Conservation (phyloP, 1,140 invertebrate genomes). For the Sogatella furcifera region DNA sequence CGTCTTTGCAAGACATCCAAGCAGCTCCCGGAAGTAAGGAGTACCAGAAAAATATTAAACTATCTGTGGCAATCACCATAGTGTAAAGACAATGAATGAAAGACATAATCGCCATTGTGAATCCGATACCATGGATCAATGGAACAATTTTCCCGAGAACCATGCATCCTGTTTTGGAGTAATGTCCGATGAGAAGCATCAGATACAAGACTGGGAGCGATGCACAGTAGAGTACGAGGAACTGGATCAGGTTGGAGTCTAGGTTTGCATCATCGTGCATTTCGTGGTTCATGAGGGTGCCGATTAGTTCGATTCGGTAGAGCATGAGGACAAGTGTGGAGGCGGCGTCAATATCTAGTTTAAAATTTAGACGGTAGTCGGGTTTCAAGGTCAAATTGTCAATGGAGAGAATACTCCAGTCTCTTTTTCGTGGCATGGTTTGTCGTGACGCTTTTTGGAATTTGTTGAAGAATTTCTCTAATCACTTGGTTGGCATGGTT, state of each 20-base stretch:
- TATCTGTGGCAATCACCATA: not conserved
- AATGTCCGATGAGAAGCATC: not conserved
- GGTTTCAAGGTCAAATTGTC: too few relatives aligned
- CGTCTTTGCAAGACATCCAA: not conserved
- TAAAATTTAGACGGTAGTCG: too few relatives aligned
- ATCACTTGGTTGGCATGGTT: too few relatives aligned
- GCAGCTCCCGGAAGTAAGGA: not conserved
- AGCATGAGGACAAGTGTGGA: not conserved
- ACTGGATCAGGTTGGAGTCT: not conserved
- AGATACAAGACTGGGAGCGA: not conserved
- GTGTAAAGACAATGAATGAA: not conserved
- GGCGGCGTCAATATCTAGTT: not conserved
- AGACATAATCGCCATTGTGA: not conserved
- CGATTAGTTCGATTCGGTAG: not conserved
- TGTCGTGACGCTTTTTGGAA: too few relatives aligned
- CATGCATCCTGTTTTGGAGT: not conserved
- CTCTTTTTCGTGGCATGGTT: too few relatives aligned
- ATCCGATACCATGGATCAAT: not conserved
- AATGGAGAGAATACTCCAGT: too few relatives aligned
- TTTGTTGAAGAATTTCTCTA: too few relatives aligned
- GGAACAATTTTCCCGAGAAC: not conserved
- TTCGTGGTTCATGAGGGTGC: not conserved
- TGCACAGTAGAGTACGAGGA: not conserved
- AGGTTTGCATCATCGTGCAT: not conserved
- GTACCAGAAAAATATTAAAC: not conserved